Evolutionary conservation across 2,113 vertebrate species (phyloP).

Genomic region (Patagioenas fasciata): DNA sequence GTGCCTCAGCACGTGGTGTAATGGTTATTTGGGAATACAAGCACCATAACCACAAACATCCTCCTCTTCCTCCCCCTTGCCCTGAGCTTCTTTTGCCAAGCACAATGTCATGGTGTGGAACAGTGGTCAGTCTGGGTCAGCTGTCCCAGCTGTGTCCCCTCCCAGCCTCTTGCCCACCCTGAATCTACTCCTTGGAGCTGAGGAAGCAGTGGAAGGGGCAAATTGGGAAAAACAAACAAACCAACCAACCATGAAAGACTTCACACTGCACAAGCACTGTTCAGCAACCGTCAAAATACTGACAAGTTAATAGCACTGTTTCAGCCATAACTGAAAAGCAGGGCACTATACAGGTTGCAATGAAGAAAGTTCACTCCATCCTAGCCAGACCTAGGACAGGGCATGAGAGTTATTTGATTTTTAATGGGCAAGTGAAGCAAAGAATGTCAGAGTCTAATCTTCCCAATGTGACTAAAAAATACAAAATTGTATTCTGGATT

Average conservation of each 20-base stretch:
- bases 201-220: neutral
- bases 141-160: neutral
- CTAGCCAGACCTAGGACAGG: neutral
- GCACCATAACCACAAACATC: rapidly evolving
- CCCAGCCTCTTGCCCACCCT: neutral
- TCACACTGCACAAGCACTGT: neutral
- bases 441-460: neutral
- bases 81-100: neutral
- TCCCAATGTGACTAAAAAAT: neutral
- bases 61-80: neutral
- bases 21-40: neutral
- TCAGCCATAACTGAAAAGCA: neutral
- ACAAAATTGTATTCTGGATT: neutral
- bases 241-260: neutral
- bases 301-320: neutral
- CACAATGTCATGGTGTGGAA: neutral
- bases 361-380: neutral
- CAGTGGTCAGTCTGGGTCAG: neutral
- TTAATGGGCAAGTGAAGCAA: neutral
- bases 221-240: neutral
- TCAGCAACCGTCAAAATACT: neutral
- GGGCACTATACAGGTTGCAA: neutral
- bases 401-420: neutral
- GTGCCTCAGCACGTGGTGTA: rapidly evolving
- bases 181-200: neutral